Percentiles rank a stretch among this genome's conserved stretches.
Evolutionary conservation across 2,888 invertebrate genomes (phyloP).

Genomic region (Protonemura montana): DNA sequence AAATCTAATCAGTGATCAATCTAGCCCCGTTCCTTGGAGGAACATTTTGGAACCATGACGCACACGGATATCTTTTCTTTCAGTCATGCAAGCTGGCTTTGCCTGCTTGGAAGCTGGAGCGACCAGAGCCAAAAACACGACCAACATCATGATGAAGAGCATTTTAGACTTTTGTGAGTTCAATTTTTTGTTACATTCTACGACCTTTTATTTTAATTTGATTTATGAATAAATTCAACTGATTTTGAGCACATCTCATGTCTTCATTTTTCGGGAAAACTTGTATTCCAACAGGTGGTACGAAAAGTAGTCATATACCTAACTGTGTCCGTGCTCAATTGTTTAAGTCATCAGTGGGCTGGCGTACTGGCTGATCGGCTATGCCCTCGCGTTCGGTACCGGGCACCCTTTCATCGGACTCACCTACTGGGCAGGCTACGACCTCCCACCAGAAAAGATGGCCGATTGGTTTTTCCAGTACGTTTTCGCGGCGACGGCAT

Average conservation of each 20-base stretch:
- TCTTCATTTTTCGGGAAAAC: no score
- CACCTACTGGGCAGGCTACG: slow-evolving; percentile 52
- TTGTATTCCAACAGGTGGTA: no score
- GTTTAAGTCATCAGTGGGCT: slow-evolving; percentile 55
- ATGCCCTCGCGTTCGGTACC: slow-evolving; percentile 59
- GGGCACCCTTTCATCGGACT: slow-evolving; percentile 52
- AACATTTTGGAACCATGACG: no score
- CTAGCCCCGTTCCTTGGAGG: no score
- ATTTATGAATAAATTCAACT: no score
- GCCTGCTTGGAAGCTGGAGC: slow-evolving; percentile 63
- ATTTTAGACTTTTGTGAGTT: slow-evolving; percentile 61
- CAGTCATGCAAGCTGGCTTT: slow-evolving; percentile 64
- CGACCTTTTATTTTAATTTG: no score
- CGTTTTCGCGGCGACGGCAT: slow-evolving; percentile 66
- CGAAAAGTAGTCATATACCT: no score
- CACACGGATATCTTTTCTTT: slow-evolving; percentile 47
- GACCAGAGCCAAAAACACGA: slow-evolving; percentile 61
- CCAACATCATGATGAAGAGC: slow-evolving; percentile 63
- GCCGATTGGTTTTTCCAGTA: slow-evolving; percentile 63
- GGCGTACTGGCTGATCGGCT: slow-evolving; percentile 61
- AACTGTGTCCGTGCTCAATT: no score
- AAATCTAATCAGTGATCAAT: no score
- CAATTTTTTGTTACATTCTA: not conserved
- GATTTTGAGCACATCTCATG: no score
- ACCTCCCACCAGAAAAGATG: slow-evolving; percentile 51